Percentiles rank a stretch among this genome's conserved stretches.
Conservation (phyloP, 92 coral and sea anemone genomes). For the Plumapathes pennacea region DNA sequence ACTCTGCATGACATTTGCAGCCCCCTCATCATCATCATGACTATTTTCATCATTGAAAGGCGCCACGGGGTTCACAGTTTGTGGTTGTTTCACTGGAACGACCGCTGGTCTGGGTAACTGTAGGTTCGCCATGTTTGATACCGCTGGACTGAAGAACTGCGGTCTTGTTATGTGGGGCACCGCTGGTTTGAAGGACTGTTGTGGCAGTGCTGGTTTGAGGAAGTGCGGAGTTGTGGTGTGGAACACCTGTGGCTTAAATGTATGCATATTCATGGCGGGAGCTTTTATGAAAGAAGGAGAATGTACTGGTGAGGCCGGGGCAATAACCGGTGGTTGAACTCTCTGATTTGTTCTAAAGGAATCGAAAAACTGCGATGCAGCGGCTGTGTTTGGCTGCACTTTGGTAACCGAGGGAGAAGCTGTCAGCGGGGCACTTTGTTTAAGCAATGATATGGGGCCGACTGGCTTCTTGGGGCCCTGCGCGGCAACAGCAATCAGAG, state of each 20-base stretch:
- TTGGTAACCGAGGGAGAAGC: conserved; percentile 7
- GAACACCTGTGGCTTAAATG: neutral
- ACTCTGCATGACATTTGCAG: too few relatives aligned
- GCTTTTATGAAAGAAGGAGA: conserved; percentile 2
- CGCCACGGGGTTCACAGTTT: too few relatives aligned
- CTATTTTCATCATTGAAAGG: too few relatives aligned
- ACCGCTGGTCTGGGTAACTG: too few relatives aligned
- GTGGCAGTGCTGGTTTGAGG: neutral
- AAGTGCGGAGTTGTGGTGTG: too few relatives aligned
- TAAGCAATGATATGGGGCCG: too few relatives aligned
- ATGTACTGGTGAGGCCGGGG: neutral
- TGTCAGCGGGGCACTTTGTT: conserved; percentile 26
- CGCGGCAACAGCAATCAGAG: too few relatives aligned
- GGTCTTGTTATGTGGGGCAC: neutral
- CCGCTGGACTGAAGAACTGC: conserved; percentile 26
- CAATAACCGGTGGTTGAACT: neutral
- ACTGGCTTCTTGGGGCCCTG: too few relatives aligned
- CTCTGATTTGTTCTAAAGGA: conserved; percentile 3
- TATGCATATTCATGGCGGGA: neutral
- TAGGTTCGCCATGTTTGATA: conserved; percentile 12
- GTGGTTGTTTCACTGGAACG: too few relatives aligned
- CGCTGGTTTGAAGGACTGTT: neutral
- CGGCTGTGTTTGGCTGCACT: conserved; percentile 1
- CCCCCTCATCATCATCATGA: too few relatives aligned
- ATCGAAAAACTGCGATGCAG: conserved; percentile 13